A percentile compares a stretch with the other conserved stretches of the same genome.
These are phyloP conservation scores for Pseudorectes ferrugineus DNA, from an alignment of 2,113 vertebrate species.

Conservation along the genomic window DNA sequence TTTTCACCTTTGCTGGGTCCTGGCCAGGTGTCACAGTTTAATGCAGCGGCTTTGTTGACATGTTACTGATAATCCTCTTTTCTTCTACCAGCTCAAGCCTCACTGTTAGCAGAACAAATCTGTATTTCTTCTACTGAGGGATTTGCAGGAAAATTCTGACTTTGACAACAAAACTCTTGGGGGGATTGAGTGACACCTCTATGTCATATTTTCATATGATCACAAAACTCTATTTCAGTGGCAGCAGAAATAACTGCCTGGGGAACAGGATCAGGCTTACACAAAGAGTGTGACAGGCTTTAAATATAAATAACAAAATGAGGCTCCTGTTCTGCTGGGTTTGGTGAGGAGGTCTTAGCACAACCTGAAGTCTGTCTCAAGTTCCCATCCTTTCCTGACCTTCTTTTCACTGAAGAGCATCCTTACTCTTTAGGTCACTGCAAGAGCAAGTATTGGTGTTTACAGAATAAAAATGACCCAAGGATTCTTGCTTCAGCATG, in stretches of 20 bases:
- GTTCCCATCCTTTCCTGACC: background rate
- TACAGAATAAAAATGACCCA: background rate
- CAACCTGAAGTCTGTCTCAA: background rate
- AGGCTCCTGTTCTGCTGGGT: background rate
- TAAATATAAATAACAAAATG: background rate
- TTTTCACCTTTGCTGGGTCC: background rate
- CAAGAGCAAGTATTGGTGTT: background rate
- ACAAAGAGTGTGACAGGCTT: background rate
- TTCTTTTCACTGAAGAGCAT: background rate
- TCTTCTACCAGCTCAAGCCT: background rate
- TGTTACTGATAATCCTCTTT: constrained; percentile 22
- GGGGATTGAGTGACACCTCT: background rate
- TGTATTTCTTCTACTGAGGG: background rate
- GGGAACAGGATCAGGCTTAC: background rate
- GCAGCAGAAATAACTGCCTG: background rate
- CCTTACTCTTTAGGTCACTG: background rate
- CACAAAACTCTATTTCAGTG: background rate
- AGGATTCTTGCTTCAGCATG: background rate
- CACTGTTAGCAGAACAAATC: background rate
- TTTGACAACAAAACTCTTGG: background rate
- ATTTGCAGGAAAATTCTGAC: background rate
- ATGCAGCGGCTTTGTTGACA: constrained; percentile 23
- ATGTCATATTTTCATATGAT: background rate
- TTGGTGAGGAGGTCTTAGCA: background rate
- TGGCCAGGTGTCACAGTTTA: constrained; percentile 11